These are phyloP conservation scores for Morone saxatilis DNA, from an alignment of 2,113 vertebrate species.

Conservation along the genomic window DNA sequence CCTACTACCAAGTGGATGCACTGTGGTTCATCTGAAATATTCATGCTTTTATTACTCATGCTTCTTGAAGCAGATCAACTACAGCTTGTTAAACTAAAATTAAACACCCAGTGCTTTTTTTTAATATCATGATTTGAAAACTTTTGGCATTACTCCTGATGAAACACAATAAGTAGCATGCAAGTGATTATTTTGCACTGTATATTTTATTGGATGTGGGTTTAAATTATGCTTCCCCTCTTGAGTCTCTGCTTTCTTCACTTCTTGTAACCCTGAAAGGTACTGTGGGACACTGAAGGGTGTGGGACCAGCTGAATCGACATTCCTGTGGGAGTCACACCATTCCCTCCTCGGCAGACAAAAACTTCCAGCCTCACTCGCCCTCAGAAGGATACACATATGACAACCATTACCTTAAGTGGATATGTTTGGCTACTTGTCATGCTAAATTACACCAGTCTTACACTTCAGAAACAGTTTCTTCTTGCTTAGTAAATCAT, in stretches of 20 bases:
- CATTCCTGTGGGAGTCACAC: constrained; percentile 78
- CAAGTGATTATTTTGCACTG: constrained; percentile 42
- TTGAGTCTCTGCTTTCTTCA: constrained; percentile 39
- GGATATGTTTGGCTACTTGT: constrained; percentile 73
- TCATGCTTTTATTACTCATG: constrained; percentile 9
- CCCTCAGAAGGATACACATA: constrained; percentile 66
- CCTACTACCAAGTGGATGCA: neutral
- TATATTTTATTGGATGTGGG: constrained; percentile 56
- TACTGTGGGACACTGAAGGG: constrained; percentile 48
- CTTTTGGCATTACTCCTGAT: constrained; percentile 6
- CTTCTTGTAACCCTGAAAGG: constrained; percentile 41
- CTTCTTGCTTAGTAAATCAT: constrained; percentile 53
- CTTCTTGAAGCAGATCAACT: constrained; percentile 13
- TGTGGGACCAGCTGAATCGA: constrained; percentile 67
- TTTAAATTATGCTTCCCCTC: constrained; percentile 46
- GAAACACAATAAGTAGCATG: constrained; percentile 23
- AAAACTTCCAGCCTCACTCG: constrained; percentile 42
- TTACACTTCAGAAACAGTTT: constrained; percentile 45
- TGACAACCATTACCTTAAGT: constrained; percentile 79
- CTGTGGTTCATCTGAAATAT: constrained; percentile 28
- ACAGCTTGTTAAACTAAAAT: constrained; percentile 24
- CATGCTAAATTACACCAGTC: constrained; percentile 68
- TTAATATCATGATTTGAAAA: constrained; percentile 26
- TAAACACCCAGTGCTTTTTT: constrained; percentile 16
- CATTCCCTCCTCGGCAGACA: constrained; percentile 58